Evolutionary conservation across 2,797 vertebrate species (phyloP).

Genomic region (Ficedula albicollis): DNA sequence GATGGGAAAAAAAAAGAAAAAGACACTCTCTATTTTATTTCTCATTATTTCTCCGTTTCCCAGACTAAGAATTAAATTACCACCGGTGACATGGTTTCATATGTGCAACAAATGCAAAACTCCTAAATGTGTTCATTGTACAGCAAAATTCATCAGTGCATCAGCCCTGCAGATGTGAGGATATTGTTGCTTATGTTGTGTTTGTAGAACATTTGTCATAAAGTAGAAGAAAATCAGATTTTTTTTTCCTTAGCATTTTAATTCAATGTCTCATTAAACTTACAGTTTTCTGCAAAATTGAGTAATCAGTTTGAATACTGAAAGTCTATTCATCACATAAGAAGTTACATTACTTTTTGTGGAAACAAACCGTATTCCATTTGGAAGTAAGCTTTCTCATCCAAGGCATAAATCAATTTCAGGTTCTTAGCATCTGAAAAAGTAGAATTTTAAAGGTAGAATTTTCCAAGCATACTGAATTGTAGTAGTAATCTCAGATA

Average conservation of each 20-base stretch:
- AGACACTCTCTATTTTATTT: background rate
- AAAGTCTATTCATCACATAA: conserved; percentile 33
- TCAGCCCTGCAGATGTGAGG: background rate
- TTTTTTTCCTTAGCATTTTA: background rate
- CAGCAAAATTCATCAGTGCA: background rate
- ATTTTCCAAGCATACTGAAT: background rate
- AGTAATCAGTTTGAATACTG: conserved; percentile 28
- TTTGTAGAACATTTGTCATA: background rate
- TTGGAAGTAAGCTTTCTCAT: background rate
- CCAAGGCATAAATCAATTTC: background rate
- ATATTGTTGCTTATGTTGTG: background rate
- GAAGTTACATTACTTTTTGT: background rate
- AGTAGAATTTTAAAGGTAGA: conserved; percentile 14
- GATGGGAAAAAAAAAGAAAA: background rate
- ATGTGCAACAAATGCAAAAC: background rate
- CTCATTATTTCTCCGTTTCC: background rate
- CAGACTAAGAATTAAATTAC: background rate
- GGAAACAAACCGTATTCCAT: background rate
- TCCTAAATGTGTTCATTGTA: background rate
- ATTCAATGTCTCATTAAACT: conserved; percentile 52
- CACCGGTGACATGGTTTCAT: background rate
- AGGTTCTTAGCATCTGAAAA: background rate
- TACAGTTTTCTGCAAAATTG: conserved; percentile 26
- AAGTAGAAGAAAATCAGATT: background rate
- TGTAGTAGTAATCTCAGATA: background rate